Percentiles rank a stretch among this genome's conserved stretches.
phyloP scores from a whole-genome alignment of 1,140 invertebrate genomes.

The Choristoneura fumiferana region DNA sequence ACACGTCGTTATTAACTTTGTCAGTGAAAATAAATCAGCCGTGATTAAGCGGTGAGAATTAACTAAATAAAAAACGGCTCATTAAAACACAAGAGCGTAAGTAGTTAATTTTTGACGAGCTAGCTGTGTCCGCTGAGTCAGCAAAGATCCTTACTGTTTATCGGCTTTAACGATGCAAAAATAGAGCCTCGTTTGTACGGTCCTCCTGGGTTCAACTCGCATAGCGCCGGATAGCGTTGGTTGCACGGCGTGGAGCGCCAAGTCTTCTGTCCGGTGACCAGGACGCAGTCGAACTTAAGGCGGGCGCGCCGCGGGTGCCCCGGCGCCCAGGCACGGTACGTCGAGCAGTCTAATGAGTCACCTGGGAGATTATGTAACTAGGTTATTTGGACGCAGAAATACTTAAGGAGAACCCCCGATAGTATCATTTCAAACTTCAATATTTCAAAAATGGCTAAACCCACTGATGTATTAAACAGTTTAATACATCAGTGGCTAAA shows the following conservation, averaged over 20 bases:
- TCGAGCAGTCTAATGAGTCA: conserved; percentile 78
- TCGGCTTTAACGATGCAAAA: conserved; percentile 27
- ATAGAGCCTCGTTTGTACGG: conserved; percentile 54
- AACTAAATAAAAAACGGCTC: no score
- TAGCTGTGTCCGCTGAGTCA: no score
- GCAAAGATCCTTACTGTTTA: conserved; percentile 1
- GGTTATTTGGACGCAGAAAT: no score
- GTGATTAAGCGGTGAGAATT: no score
- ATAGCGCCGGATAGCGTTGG: conserved; percentile 76
- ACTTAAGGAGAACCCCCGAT: no score
- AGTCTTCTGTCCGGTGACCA: conserved; percentile 72
- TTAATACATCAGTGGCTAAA: no score
- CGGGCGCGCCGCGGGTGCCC: conserved; percentile 77
- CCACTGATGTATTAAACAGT: no score
- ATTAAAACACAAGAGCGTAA: no score
- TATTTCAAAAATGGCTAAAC: no score
- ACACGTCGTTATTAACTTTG: not conserved
- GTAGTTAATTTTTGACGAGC: no score
- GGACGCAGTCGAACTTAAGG: conserved; percentile 78
- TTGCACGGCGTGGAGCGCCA: conserved; percentile 80
- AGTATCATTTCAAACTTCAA: no score
- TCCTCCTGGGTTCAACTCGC: conserved; percentile 79
- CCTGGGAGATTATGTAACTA: conserved; percentile 41
- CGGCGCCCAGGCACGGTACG: conserved; percentile 82
- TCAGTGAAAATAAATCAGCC: no score